Percentiles rank a stretch among this genome's conserved stretches.
Conservation (phyloP, 2,888 invertebrate species). For the Hydroisotoma schaefferi region DNA sequence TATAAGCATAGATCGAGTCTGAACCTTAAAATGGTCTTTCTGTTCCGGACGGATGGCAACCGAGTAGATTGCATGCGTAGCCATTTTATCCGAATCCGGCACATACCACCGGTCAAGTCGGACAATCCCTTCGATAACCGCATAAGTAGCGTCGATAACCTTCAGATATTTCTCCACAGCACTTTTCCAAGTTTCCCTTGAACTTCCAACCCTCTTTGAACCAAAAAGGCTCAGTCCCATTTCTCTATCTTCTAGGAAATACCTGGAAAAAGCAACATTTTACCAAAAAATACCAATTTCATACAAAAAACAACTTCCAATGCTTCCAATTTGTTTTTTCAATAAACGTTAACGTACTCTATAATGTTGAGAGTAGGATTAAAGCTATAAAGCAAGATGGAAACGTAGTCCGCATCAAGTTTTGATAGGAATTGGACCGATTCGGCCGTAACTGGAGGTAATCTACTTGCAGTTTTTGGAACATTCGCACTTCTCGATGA, state of each 20-base stretch:
- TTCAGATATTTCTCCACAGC: neutral
- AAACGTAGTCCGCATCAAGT: neutral
- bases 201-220: neutral
- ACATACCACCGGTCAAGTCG: conserved; percentile 40
- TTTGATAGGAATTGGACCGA: neutral
- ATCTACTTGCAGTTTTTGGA: too few species aligned
- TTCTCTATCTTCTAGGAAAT: neutral
- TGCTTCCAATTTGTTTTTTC: too few species aligned
- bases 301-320: too few species aligned
- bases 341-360: neutral
- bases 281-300: too few species aligned
- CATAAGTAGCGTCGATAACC: neutral
- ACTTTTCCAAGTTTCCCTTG: neutral
- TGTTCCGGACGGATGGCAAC: conserved; percentile 23
- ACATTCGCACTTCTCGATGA: too few species aligned
- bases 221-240: neutral
- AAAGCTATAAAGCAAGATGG: neutral
- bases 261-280: neutral
- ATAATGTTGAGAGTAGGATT: neutral
- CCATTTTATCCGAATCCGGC: conserved; percentile 33
- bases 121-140: neutral
- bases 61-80: conserved; percentile 33
- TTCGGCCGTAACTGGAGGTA: too few species aligned
- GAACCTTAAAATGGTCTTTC: conserved; percentile 17
- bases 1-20: neutral